These are phyloP conservation scores for Oreotrochilus melanogaster DNA, from an alignment of 2,113 vertebrate genomes.

Conservation along the genomic window DNA sequence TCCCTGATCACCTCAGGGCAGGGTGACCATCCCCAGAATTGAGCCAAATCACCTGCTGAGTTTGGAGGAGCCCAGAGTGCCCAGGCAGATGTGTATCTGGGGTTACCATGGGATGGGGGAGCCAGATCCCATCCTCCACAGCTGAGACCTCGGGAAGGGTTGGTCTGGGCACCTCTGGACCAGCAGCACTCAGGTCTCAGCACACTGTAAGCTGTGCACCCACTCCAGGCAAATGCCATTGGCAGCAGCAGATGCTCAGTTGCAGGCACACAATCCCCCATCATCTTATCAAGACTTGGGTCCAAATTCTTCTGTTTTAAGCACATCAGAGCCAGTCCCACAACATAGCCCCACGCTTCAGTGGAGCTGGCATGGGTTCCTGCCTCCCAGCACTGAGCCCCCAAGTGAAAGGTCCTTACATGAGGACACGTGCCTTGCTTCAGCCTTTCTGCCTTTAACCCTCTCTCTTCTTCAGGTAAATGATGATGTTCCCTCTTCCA, in stretches of 20 bases:
- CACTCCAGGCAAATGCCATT: rapidly evolving
- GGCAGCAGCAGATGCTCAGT: neutral
- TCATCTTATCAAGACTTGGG: neutral
- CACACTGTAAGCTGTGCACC: neutral
- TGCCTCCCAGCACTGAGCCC: neutral
- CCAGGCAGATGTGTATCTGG: rapidly evolving
- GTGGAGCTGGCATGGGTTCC: neutral
- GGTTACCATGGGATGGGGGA: neutral
- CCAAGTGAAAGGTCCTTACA: rapidly evolving
- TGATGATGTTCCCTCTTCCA: conserved; percentile 55
- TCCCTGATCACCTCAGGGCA: neutral
- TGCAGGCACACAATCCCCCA: neutral
- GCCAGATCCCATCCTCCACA: neutral
- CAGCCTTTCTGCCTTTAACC: conserved; percentile 43
- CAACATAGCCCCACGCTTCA: neutral
- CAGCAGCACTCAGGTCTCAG: neutral
- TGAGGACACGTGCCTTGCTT: neutral
- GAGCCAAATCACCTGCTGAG: rapidly evolving
- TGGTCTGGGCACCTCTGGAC: neutral
- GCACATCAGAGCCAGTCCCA: neutral
- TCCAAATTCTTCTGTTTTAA: neutral
- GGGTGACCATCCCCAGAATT: neutral
- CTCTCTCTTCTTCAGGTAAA: conserved; percentile 49
- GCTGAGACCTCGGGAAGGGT: neutral
- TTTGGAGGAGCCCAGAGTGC: neutral